Conservation (phyloP, 2,888 invertebrate species). For the Brachyptera risi region DNA sequence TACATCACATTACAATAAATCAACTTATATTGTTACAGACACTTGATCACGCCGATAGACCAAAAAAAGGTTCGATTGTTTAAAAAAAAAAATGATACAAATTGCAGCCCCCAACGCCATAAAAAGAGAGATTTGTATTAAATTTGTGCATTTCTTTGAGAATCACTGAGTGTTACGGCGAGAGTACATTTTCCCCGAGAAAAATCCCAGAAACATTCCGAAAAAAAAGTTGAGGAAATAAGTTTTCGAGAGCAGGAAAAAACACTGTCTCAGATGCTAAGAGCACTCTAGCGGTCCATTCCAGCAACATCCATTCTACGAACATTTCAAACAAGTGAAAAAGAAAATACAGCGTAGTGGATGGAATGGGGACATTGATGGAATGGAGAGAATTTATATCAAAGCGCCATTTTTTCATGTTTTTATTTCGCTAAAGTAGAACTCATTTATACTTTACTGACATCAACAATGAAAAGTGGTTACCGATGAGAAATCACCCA, state of each 20-base stretch:
- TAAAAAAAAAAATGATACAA: too few relatives aligned
- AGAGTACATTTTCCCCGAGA: slow-evolving; percentile 1
- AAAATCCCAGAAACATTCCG: slow-evolving; percentile 4
- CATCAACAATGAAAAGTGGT: neutral
- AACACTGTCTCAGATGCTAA: slow-evolving; percentile 8
- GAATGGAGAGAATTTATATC: slow-evolving; percentile 25
- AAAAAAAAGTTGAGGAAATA: slow-evolving; percentile 7
- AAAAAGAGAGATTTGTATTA: too few relatives aligned
- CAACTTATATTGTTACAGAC: too few relatives aligned
- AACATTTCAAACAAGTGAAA: slow-evolving; percentile 21
- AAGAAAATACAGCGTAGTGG: slow-evolving; percentile 15
- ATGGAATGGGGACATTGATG: slow-evolving; percentile 25
- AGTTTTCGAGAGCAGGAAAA: slow-evolving; percentile 11
- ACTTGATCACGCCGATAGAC: too few relatives aligned
- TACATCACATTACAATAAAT: too few relatives aligned
- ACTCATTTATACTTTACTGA: slow-evolving; percentile 3
- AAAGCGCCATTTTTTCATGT: slow-evolving; percentile 14
- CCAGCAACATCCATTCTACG: slow-evolving; percentile 3
- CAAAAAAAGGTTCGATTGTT: too few relatives aligned
- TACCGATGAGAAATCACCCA: too few relatives aligned
- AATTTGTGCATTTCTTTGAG: too few relatives aligned
- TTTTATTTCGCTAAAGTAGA: slow-evolving; percentile 14
- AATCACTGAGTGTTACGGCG: too few relatives aligned
- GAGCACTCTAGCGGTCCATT: slow-evolving; percentile 20
- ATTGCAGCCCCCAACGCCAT: too few relatives aligned